Percentiles rank a stretch among this genome's conserved stretches.
Conservation (phyloP, 2,888 invertebrate genomes). For the Epinotia ramella region DNA sequence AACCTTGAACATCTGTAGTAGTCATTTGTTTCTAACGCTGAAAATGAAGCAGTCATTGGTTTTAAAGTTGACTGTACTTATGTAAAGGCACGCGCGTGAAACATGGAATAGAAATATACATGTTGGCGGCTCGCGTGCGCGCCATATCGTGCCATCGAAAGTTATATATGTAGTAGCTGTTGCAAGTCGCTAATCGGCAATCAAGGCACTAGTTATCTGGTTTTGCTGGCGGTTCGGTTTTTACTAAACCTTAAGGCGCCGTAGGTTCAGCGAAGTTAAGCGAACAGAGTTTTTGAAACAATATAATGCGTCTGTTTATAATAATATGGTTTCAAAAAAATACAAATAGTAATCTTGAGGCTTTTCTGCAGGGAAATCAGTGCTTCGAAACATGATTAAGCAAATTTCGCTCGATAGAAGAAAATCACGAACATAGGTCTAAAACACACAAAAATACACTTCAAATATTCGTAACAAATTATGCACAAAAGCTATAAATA, state of each 20-base stretch:
- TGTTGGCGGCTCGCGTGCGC: slow-evolving; percentile 16
- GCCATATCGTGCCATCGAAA: slow-evolving; percentile 17
- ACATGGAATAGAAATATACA: slow-evolving; percentile 27
- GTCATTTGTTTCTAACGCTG: background rate
- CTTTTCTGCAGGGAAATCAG: too few species aligned
- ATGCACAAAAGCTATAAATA: too few species aligned
- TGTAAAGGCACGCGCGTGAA: slow-evolving; percentile 18
- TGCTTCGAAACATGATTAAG: too few species aligned
- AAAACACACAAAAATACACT: too few species aligned
- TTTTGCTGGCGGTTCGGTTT: background rate
- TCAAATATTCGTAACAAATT: too few species aligned
- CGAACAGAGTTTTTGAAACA: too few species aligned
- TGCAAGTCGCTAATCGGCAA: background rate
- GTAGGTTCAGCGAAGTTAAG: too few species aligned
- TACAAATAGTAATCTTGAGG: too few species aligned
- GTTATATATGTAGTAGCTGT: slow-evolving; percentile 8
- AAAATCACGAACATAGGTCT: too few species aligned
- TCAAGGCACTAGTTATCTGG: background rate
- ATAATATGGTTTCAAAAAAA: too few species aligned
- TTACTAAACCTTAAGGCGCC: background rate
- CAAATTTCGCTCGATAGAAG: too few species aligned
- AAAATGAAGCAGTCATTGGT: background rate
- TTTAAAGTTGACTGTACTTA: background rate
- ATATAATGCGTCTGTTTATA: too few species aligned
- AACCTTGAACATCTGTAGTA: background rate